Conservation (phyloP, 1,140 invertebrate genomes). For the Lycorma delicatula region DNA sequence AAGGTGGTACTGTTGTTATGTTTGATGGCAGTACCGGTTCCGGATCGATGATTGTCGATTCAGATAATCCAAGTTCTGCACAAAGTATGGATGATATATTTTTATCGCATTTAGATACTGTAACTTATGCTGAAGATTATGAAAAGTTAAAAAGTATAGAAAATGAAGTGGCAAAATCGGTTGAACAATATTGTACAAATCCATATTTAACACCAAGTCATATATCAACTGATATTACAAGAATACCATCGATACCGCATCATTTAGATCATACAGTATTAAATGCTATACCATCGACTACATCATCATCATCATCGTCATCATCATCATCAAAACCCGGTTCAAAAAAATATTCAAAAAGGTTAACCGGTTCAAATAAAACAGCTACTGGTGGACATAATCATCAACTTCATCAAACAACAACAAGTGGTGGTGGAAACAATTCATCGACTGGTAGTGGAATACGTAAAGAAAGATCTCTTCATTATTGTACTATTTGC, state of each 20-base stretch:
- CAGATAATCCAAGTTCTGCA: constrained; percentile 28
- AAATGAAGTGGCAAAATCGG: constrained; percentile 35
- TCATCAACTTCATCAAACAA: constrained; percentile 10
- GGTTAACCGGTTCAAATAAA: constrained; percentile 15
- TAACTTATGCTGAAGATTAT: constrained; percentile 56
- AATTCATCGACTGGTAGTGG: constrained; percentile 17
- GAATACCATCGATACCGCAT: constrained; percentile 9
- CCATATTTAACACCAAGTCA: constrained; percentile 15
- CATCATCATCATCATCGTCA: constrained; percentile 9
- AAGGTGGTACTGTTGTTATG: constrained; percentile 28
- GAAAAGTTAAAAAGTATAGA: constrained; percentile 52
- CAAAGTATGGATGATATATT: constrained; percentile 35
- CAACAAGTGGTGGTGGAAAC: constrained; percentile 6
- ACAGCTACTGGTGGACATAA: constrained; percentile 6
- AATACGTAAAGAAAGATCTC: constrained; percentile 65
- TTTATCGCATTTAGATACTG: constrained; percentile 28
- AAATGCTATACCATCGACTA: constrained; percentile 13
- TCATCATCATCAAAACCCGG: background rate
- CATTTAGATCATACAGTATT: constrained; percentile 19
- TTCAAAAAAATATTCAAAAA: constrained; percentile 29
- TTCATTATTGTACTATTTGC: constrained; percentile 86
- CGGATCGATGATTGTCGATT: constrained; percentile 18
- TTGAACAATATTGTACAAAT: constrained; percentile 26
- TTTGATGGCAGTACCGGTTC: constrained; percentile 16
- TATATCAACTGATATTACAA: background rate